phyloP scores from a whole-genome alignment of 2,113 vertebrate species.

The Leucosticte australis region DNA sequence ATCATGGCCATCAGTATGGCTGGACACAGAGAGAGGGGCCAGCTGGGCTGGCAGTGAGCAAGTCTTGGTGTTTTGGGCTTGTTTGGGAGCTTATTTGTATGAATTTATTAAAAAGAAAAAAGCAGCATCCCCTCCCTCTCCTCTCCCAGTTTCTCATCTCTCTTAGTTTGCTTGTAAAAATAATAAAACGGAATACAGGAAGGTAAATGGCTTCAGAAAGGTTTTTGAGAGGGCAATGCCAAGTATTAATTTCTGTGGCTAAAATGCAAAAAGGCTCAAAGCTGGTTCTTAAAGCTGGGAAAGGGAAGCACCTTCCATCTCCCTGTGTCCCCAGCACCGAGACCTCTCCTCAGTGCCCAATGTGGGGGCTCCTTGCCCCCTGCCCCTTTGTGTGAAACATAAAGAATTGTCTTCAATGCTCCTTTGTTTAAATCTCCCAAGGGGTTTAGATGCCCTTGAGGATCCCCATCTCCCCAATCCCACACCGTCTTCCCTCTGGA shows the following conservation, averaged over 20 bases:
- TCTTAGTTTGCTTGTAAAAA: not conserved
- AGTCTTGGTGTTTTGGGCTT: not conserved
- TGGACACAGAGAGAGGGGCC: not conserved
- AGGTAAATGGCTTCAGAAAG: not conserved
- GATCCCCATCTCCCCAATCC: accelerated
- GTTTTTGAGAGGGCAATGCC: not conserved
- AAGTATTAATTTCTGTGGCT: not conserved
- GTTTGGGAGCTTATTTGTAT: not conserved
- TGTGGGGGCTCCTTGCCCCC: accelerated
- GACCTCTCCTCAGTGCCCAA: not conserved
- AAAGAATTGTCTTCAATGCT: not conserved
- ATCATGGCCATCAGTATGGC: accelerated
- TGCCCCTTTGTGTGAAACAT: not conserved
- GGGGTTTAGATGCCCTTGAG: not conserved
- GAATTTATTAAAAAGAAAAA: not conserved
- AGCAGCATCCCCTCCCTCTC: not conserved
- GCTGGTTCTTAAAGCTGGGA: not conserved
- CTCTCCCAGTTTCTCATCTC: not conserved
- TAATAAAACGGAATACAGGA: not conserved
- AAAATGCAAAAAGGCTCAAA: not conserved
- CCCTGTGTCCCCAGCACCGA: not conserved
- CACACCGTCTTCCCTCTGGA: not conserved
- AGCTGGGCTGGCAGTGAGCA: not conserved
- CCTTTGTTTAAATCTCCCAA: not conserved
- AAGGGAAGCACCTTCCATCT: not conserved